Conservation (phyloP, 2,113 vertebrate species). For the Collichthys lucidus region DNA sequence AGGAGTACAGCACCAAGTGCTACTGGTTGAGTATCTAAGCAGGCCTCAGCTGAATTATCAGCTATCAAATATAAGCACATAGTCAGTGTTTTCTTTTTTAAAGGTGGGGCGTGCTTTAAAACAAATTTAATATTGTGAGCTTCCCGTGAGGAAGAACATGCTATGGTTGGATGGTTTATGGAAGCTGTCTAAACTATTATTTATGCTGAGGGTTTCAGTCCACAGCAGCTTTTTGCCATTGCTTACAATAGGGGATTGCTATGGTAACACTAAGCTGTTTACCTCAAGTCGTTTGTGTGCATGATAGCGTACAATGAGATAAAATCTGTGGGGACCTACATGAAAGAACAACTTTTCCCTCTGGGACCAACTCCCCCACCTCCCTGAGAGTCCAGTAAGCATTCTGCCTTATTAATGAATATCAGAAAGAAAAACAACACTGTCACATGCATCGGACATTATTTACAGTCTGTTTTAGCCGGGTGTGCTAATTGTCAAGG, state of each 20-base stretch:
- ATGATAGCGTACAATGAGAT: conserved; percentile 83
- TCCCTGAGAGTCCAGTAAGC: conserved; percentile 76
- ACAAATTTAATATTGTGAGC: conserved; percentile 52
- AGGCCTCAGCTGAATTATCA: conserved; percentile 51
- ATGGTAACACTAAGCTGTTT: conserved; percentile 86
- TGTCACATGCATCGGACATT: conserved; percentile 78
- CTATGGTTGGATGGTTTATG: conserved; percentile 58
- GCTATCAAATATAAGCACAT: conserved; percentile 5
- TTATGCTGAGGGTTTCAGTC: conserved; percentile 72
- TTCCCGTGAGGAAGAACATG: conserved; percentile 57
- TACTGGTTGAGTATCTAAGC: conserved; percentile 29
- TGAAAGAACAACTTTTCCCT: conserved; percentile 84
- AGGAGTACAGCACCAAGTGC: conserved; percentile 23
- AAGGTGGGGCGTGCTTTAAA: conserved; percentile 46
- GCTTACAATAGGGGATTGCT: conserved; percentile 83
- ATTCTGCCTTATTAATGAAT: conserved; percentile 83
- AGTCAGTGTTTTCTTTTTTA: conserved; percentile 49
- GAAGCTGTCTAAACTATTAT: conserved; percentile 73
- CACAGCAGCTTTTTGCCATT: conserved; percentile 70
- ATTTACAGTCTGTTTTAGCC: conserved; percentile 78
- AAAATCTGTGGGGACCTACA: conserved; percentile 84
- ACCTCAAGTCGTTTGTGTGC: conserved; percentile 84
- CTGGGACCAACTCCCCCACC: conserved; percentile 75
- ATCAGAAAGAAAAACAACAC: conserved; percentile 84
- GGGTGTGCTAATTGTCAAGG: conserved; percentile 80